A percentile compares a stretch with the other conserved stretches of the same genome.
Evolutionary conservation across 2,113 vertebrate species (phyloP).

Genomic region (Axis porcinus): DNA sequence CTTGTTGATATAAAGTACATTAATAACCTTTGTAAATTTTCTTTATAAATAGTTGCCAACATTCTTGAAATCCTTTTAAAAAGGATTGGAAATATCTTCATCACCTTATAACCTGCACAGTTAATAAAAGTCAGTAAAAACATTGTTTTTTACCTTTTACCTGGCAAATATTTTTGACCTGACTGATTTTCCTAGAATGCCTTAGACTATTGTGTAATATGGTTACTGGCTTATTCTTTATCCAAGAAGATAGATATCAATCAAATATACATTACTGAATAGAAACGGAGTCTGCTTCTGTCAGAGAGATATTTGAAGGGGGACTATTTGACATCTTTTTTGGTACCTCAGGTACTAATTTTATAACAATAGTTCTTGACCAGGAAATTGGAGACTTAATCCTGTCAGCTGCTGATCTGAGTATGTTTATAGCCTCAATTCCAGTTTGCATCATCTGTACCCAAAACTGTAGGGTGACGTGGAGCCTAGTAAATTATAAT

Average conservation of each 20-base stretch:
- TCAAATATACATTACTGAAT: not conserved
- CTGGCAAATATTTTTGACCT: not conserved
- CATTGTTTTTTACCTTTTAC: not conserved
- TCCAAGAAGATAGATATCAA: not conserved
- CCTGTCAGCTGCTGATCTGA: not conserved
- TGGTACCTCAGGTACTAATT: not conserved
- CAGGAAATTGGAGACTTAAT: not conserved
- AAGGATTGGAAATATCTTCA: not conserved
- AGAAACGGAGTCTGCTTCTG: not conserved
- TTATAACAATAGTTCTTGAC: not conserved
- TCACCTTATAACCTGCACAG: not conserved
- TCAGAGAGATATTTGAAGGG: not conserved
- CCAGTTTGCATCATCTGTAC: not conserved
- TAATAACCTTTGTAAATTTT: not conserved
- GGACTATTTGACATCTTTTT: not conserved
- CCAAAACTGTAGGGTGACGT: not conserved
- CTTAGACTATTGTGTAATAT: not conserved
- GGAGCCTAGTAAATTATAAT: not conserved
- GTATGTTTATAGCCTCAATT: not conserved
- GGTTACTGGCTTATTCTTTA: not conserved
- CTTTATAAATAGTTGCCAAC: not conserved
- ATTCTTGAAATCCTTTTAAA: not conserved
- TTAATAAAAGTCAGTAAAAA: slow-evolving; percentile 2
- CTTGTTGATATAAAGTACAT: not conserved
- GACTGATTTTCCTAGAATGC: not conserved